Evolutionary conservation across 2,888 invertebrate species (phyloP), one percentile per base, ranked within the genome.

Genomic region (Amaurobius ferox): DNA sequence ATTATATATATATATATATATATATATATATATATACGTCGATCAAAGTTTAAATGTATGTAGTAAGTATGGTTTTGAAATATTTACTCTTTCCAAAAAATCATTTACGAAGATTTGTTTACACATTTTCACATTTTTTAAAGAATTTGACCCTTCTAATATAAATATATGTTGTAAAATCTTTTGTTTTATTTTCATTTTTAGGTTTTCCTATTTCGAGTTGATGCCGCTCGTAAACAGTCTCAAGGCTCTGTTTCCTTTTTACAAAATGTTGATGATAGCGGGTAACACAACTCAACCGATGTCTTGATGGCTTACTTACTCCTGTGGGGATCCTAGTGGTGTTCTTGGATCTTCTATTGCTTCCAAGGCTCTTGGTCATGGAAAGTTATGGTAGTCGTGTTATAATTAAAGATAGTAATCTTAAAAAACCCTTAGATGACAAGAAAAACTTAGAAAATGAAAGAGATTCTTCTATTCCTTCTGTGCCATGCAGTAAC

Each of bases 321-420:
- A 40, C 23, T 13, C 40, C 1, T 39, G 2, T 39, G 68, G 28
- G 23, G 68, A 68, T 35, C 68, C 68, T 40, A 68, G 40, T 35
- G 40, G 39, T 40, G 39, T 23, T 68, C 66, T 66, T 26, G 30
- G 67, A 61, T 73, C 61, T 80, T 28, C 68, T 35, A 29, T 68
- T 73, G 19, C 40, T 73, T 48, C 26, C 28, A 72, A 39, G 44
- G 16, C 55, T 35, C 29, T 64, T 28, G 86, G 86, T 79, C 86
- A 86, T 86, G 86, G 86, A 86, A 86, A 61, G 67, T 73, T 86
- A 77, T 86, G 86, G 79, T 19, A 79, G 67, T 30, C 67, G 73
- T 62, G 78, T 86, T 28, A 86, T 78, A 32, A 79, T 86, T 62
- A 79, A 86, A 79, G 73, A 78, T 86, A 86, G 86, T 68, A 35